Percentiles rank a stretch among this genome's conserved stretches.
Evolutionary conservation across 2,113 vertebrate species (phyloP).

Genomic region (Lagopus leucura): DNA sequence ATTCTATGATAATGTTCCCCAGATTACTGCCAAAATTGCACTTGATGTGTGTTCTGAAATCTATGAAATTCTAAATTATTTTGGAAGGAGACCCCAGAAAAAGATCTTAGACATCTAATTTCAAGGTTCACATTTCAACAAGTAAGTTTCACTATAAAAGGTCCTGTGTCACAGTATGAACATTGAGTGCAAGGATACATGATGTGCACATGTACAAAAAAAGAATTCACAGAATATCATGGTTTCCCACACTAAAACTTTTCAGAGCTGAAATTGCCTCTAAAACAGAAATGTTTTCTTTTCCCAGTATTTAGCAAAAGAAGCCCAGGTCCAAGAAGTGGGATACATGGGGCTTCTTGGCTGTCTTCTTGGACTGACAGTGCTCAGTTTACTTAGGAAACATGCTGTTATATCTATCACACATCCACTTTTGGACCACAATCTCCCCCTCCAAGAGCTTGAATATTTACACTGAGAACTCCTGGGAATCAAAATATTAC

Average conservation of each 20-base stretch:
- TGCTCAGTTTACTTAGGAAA: constrained; percentile 14
- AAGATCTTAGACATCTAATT: background rate
- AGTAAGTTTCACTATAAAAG: background rate
- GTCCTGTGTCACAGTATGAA: background rate
- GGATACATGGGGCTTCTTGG: background rate
- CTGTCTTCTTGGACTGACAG: background rate
- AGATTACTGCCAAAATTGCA: background rate
- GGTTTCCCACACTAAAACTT: background rate
- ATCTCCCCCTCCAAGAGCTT: background rate
- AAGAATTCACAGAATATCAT: background rate
- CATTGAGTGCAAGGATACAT: background rate
- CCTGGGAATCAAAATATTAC: constrained; percentile 8
- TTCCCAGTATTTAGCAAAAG: background rate
- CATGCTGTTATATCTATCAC: constrained; percentile 19
- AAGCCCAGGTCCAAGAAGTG: background rate
- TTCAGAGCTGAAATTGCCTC: background rate
- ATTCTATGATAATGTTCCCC: background rate
- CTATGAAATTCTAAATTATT: background rate
- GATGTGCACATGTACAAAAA: background rate
- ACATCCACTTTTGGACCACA: constrained; percentile 47
- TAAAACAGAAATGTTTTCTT: background rate
- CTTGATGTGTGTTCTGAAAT: background rate
- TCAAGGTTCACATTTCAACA: background rate
- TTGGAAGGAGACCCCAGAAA: background rate
- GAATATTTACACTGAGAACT: constrained; percentile 41